phyloP scores from a whole-genome alignment of 1,140 invertebrate species.

The Drosophila pseudoobscura region DNA sequence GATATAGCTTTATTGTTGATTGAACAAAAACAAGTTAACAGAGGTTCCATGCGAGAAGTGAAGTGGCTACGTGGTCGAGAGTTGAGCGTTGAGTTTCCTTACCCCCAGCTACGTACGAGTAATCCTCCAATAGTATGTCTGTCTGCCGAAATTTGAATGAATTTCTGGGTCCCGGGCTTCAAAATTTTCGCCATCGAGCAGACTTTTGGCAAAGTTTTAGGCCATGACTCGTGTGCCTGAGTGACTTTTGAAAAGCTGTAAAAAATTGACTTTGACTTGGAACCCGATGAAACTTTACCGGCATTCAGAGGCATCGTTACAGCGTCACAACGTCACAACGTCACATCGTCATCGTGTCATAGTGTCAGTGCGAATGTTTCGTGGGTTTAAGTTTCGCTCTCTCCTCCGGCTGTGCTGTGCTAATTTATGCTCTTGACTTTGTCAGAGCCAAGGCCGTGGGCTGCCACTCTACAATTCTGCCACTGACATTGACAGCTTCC shows the following conservation, averaged over 20 bases:
- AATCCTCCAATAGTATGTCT: constrained; percentile 1
- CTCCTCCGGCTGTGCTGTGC: constrained; percentile 61
- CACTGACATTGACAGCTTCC: constrained; percentile 73
- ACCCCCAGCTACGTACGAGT: constrained; percentile 22
- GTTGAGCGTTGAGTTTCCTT: constrained; percentile 17
- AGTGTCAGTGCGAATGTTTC: too few relatives aligned
- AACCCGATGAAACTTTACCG: constrained; percentile 48
- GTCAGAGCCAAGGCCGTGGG: constrained; percentile 35
- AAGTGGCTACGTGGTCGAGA: constrained; percentile 51
- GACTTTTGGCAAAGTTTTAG: constrained; percentile 55
- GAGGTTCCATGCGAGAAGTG: constrained; percentile 16
- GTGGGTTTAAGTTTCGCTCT: background rate
- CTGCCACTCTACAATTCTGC: constrained; percentile 11
- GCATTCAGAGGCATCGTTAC: too few relatives aligned
- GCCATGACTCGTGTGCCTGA: constrained; percentile 60
- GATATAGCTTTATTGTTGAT: constrained; percentile 71
- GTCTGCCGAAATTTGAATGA: constrained; percentile 45
- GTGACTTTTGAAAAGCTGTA: constrained; percentile 70
- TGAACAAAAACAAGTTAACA: constrained; percentile 72
- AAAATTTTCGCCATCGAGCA: constrained; percentile 53
- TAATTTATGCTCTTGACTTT: constrained; percentile 77
- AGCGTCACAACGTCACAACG: constrained; percentile 6
- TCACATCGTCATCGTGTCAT: constrained; percentile 7
- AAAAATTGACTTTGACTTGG: constrained; percentile 64
- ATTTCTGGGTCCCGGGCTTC: constrained; percentile 49